A percentile compares a stretch with the other conserved stretches of the same genome.
Evolutionary conservation across 2,113 vertebrate species (phyloP).

Genomic region (Plecturocebus donacophilus): DNA sequence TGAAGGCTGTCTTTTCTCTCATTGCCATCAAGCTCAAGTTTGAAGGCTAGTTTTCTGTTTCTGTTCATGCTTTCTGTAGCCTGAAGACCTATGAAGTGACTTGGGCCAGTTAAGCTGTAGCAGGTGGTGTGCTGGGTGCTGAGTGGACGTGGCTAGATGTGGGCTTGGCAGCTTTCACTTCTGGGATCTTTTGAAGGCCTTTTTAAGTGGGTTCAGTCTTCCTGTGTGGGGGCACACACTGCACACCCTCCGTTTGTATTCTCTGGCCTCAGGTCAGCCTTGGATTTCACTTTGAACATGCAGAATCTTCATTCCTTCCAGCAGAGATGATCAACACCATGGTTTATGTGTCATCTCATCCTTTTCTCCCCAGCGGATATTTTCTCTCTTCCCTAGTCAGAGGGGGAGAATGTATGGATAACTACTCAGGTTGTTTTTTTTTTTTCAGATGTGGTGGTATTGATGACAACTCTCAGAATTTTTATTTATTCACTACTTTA

Average conservation of each 20-base stretch:
- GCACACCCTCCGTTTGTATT: neutral
- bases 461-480: neutral
- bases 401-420: neutral
- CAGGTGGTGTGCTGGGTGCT: neutral
- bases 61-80: neutral
- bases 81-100: neutral
- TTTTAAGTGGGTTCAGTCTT: neutral
- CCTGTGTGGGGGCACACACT: neutral
- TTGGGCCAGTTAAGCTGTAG: accelerated
- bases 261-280: neutral
- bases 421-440: neutral
- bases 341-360: neutral
- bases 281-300: neutral
- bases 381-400: neutral
- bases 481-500: neutral
- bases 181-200: neutral
- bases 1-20: neutral
- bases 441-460: neutral
- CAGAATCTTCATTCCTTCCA: neutral
- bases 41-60: neutral
- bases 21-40: neutral
- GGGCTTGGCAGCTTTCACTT: neutral
- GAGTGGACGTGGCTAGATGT: too few relatives aligned
- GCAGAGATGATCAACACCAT: neutral
- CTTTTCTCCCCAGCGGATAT: neutral